Conservation (phyloP, 1,140 invertebrate genomes). For the Sarcophaga peregrina region DNA sequence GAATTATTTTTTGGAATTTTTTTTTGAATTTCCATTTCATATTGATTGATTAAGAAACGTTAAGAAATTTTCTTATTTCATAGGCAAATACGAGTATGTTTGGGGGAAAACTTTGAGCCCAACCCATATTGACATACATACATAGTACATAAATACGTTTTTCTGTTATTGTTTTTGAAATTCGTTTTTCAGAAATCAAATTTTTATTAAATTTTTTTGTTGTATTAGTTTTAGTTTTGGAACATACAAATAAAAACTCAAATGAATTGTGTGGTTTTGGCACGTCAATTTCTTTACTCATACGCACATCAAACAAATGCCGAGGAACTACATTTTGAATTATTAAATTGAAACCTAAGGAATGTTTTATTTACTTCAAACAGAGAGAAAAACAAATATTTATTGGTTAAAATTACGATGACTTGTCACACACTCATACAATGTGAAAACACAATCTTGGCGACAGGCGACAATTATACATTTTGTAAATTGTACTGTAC, state of each 20-base stretch:
- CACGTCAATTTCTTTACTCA: neutral
- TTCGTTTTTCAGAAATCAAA: conserved; percentile 6
- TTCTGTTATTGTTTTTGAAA: neutral
- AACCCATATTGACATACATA: conserved; percentile 13
- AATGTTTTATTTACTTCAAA: neutral
- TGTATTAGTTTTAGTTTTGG: neutral
- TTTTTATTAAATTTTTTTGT: neutral
- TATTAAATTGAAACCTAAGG: conserved; percentile 4
- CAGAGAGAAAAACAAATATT: neutral
- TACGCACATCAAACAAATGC: conserved; percentile 12
- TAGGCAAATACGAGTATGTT: neutral
- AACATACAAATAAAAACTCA: neutral
- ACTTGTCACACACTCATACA: conserved; percentile 35
- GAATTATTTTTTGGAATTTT: neutral
- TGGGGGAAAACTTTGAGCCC: neutral
- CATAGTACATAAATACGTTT: neutral
- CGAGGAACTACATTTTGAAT: neutral
- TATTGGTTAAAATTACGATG: conserved; percentile 27
- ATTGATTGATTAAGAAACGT: too few relatives aligned
- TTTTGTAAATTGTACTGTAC: too few relatives aligned
- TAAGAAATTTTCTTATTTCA: neutral
- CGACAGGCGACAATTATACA: too few relatives aligned
- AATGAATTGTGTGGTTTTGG: conserved; percentile 18
- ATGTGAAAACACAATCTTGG: too few relatives aligned
- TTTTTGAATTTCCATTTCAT: neutral